Conservation (phyloP, 2,113 vertebrate genomes). For the Dryoscopus gambensis region DNA sequence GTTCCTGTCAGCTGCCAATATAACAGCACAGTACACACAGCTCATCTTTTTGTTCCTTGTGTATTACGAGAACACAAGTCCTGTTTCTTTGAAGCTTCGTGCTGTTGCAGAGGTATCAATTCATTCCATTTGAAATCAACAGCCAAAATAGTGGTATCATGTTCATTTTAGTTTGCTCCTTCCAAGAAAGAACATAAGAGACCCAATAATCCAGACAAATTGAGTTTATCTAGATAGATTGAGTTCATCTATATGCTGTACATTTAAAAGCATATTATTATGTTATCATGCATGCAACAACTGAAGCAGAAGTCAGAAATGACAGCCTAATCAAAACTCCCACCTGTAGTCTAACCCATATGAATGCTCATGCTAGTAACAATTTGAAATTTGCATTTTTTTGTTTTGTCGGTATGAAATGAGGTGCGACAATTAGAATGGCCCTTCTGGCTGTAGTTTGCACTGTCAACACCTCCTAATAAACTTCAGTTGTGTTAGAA, state of each 20-base stretch:
- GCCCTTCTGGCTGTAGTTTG: background rate
- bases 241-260: background rate
- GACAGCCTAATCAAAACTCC: background rate
- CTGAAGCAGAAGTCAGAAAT: background rate
- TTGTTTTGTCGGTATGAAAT: background rate
- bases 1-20: background rate
- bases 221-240: background rate
- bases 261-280: background rate
- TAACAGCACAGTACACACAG: background rate
- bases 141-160: background rate
- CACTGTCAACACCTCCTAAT: background rate
- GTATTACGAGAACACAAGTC: background rate
- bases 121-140: background rate
- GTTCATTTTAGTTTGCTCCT: background rate
- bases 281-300: background rate
- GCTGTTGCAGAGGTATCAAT: background rate
- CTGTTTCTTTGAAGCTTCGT: background rate
- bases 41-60: background rate
- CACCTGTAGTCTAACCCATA: background rate
- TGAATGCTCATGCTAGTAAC: background rate
- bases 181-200: background rate
- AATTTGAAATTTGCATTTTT: background rate
- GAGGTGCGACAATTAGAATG: background rate
- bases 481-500: background rate
- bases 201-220: background rate